Percentiles rank a stretch among this genome's conserved stretches.
These are phyloP conservation scores for Platycercus adscitus DNA, from an alignment of 2,113 vertebrate species.

Conservation along the genomic window DNA sequence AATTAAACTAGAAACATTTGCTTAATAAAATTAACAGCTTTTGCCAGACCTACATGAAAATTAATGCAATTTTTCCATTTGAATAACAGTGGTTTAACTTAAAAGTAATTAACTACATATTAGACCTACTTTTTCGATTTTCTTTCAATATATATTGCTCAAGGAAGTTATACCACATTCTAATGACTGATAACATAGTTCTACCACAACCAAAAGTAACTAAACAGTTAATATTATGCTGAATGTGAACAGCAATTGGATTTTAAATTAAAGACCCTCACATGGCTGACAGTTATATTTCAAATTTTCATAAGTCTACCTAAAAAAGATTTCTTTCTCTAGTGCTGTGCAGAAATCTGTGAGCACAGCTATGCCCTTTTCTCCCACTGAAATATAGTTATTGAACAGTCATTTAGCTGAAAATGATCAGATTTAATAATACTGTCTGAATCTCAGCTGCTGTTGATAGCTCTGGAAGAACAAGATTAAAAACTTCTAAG, in stretches of 20 bases:
- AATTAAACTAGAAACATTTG: background rate
- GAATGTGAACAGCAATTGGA: background rate
- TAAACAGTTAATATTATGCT: background rate
- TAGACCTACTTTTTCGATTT: background rate
- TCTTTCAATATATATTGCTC: background rate
- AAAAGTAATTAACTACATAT: background rate
- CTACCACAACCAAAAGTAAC: background rate
- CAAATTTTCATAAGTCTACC: background rate
- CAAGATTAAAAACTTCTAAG: background rate
- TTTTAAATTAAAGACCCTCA: background rate
- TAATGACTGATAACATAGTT: background rate
- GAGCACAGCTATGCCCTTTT: background rate
- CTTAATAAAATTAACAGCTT: conserved; percentile 11
- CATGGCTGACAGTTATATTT: background rate
- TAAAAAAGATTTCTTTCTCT: background rate
- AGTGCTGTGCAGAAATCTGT: background rate
- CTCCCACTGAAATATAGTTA: background rate
- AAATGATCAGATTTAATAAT: conserved; percentile 28
- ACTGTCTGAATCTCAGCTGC: background rate
- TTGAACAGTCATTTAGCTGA: background rate
- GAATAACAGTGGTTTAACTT: background rate
- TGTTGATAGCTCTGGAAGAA: conserved; percentile 22
- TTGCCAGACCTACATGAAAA: background rate
- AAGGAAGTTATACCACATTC: background rate
- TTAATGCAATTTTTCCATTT: background rate